phyloP scores from a whole-genome alignment of 2,797 vertebrate genomes.

The Strix occidentalis region DNA sequence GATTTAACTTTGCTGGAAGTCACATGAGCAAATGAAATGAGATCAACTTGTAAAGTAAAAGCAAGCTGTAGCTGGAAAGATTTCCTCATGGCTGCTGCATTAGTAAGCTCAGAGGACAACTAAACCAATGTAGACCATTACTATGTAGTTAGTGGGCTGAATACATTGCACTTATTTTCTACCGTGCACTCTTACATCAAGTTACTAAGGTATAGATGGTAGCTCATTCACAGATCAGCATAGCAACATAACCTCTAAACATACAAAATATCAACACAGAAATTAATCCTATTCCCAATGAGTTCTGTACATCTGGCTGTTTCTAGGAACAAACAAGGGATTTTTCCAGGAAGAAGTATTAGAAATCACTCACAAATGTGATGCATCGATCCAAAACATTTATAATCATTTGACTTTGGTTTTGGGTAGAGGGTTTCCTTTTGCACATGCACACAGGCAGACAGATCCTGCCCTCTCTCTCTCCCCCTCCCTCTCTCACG shows the following conservation, averaged over 20 bases:
- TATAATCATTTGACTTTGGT: neutral
- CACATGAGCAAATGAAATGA: slow-evolving; percentile 62
- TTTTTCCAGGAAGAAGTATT: neutral
- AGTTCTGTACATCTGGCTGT: neutral
- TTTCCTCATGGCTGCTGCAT: slow-evolving; percentile 44
- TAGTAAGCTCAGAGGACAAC: slow-evolving; percentile 23
- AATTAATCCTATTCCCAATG: neutral
- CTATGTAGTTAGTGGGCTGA: neutral
- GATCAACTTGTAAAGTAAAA: slow-evolving; percentile 49
- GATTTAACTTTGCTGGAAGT: slow-evolving; percentile 66
- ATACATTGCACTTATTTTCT: neutral
- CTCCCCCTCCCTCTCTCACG: neutral
- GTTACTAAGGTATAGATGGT: neutral
- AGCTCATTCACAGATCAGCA: neutral
- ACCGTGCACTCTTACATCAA: neutral
- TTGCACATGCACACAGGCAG: neutral
- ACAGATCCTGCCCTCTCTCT: neutral
- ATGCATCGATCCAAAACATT: neutral
- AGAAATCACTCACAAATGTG: neutral
- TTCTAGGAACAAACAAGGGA: neutral
- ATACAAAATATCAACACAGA: neutral
- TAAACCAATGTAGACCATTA: neutral
- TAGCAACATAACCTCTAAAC: neutral
- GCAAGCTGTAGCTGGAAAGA: slow-evolving; percentile 54
- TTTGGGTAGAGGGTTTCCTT: neutral